Percentiles rank a stretch among this genome's conserved stretches.
These are phyloP conservation scores for Luperina nickerlii DNA, from an alignment of 2,888 invertebrate species.

Conservation along the genomic window DNA sequence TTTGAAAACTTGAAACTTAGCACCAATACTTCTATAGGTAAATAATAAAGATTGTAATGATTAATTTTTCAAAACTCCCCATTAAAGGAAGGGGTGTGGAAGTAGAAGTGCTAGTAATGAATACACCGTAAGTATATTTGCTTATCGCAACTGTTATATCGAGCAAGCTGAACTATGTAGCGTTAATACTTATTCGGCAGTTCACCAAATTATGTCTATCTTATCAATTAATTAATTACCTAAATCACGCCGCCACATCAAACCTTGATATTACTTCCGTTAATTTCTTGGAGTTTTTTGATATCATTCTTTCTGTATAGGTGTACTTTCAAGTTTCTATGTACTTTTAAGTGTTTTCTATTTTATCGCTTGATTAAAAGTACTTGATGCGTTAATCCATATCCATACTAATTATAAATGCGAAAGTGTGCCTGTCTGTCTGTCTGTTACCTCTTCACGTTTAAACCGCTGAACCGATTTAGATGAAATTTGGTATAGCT, in stretches of 20 bases:
- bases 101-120: no score
- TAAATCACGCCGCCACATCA: constrained; percentile 33
- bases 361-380: constrained; percentile 18
- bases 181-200: constrained; percentile 5
- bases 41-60: not conserved
- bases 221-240: constrained; percentile 40
- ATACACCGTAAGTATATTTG: constrained; percentile 1
- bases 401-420: no score
- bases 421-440: no score
- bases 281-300: constrained; percentile 16
- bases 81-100: not conserved
- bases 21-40: not conserved
- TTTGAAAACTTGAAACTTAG: not conserved
- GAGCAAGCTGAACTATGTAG: constrained; percentile 25
- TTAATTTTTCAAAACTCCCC: not conserved
- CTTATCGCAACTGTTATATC: constrained; percentile 22
- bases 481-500: no score
- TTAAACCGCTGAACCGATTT: no score
- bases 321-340: not conserved
- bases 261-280: constrained; percentile 36
- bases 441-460: no score
- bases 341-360: constrained; percentile 3
- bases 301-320: constrained; percentile 19
- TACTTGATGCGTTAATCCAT: not conserved
- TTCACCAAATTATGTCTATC: constrained; percentile 31